A percentile compares a stretch with the other conserved stretches of the same genome.
phyloP scores from a whole-genome alignment of 2,113 vertebrate genomes.

The Saguinus imperator region DNA sequence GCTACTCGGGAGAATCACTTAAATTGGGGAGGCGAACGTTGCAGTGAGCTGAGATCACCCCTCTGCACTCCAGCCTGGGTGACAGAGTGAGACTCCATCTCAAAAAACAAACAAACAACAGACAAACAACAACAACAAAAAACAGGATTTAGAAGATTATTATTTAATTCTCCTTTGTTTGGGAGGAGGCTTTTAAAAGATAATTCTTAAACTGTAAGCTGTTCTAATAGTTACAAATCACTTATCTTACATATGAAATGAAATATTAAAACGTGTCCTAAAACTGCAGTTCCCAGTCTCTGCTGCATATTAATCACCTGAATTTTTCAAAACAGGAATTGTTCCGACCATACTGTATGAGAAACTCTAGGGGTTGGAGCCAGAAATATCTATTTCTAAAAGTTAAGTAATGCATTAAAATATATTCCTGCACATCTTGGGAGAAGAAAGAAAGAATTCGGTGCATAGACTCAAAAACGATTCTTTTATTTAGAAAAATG shows the following conservation, averaged over 20 bases:
- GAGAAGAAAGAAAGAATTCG: background rate
- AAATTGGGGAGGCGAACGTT: no score
- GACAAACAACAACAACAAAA: no score
- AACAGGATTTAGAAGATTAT: constrained; percentile 32
- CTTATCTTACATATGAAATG: constrained; percentile 46
- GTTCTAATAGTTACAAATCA: constrained; percentile 54
- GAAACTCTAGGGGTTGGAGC: background rate
- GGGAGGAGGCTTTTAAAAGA: constrained; percentile 5
- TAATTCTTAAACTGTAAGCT: constrained; percentile 57
- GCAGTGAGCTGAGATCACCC: no score
- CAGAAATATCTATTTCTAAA: constrained; percentile 7
- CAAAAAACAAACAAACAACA: no score
- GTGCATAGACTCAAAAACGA: background rate
- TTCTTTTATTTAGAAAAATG: background rate
- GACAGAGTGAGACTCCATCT: no score
- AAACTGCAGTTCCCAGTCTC: background rate
- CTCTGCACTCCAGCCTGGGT: no score
- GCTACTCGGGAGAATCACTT: no score
- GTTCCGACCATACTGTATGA: background rate
- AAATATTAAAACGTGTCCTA: constrained; percentile 39
- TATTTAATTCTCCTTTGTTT: constrained; percentile 66
- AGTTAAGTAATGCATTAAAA: background rate
- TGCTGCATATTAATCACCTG: background rate
- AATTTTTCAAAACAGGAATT: background rate
- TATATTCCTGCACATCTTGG: background rate